Percentiles rank a stretch among this genome's conserved stretches.
Evolutionary conservation across 2,797 vertebrate genomes (phyloP).

Genomic region (Bufotes viridis): DNA sequence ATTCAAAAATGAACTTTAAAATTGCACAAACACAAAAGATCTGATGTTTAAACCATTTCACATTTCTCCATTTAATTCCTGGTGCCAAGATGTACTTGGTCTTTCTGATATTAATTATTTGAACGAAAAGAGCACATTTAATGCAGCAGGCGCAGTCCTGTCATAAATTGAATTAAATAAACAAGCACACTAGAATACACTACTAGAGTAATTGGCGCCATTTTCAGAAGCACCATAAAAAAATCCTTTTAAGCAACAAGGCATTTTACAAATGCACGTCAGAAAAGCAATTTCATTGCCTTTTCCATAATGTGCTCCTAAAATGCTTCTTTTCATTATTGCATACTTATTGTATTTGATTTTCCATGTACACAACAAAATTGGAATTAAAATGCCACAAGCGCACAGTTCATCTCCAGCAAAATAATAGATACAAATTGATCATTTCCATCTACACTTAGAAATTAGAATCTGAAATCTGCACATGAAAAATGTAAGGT

Average conservation of each 20-base stretch:
- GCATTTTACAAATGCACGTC: slow-evolving; percentile 48
- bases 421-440: slow-evolving; percentile 19
- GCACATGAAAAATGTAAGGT: not conserved
- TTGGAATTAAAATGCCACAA: slow-evolving; percentile 35
- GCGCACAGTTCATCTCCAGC: not conserved
- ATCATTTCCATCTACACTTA: not conserved
- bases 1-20: slow-evolving; percentile 20
- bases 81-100: slow-evolving; percentile 38
- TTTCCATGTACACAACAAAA: slow-evolving; percentile 39
- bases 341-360: slow-evolving; percentile 34
- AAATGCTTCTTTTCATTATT: slow-evolving; percentile 55
- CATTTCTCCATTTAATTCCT: slow-evolving; percentile 45
- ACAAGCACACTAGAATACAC: slow-evolving; percentile 46
- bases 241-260: slow-evolving; percentile 47
- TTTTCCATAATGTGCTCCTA: slow-evolving; percentile 39
- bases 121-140: slow-evolving; percentile 18
- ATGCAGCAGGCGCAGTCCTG: slow-evolving; percentile 26
- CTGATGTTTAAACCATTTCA: slow-evolving; percentile 46
- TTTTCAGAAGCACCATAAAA: slow-evolving; percentile 42
- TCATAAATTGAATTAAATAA: slow-evolving; percentile 42
- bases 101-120: slow-evolving; percentile 51
- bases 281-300: slow-evolving; percentile 49
- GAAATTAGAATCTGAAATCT: not conserved
- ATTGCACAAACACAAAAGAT: slow-evolving; percentile 28
- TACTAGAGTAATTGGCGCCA: slow-evolving; percentile 36